Conservation (phyloP, 2,888 invertebrate species). For the Stenodera caucasica region DNA sequence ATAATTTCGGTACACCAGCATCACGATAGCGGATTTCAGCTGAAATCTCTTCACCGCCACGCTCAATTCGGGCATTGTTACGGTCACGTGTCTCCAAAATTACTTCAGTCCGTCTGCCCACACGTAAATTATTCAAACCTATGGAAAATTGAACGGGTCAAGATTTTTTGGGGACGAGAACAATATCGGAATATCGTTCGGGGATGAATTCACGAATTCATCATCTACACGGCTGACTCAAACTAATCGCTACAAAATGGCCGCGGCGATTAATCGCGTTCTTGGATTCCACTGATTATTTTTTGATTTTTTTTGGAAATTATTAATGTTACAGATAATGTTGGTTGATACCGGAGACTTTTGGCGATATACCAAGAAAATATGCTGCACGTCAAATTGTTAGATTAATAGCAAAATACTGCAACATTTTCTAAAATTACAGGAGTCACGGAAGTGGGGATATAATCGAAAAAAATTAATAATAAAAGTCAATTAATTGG, state of each 20-base stretch:
- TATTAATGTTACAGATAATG: not conserved
- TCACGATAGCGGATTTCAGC: slow-evolving; percentile 62
- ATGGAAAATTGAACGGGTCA: not conserved
- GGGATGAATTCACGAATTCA: too few relatives aligned
- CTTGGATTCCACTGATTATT: not conserved
- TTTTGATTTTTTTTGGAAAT: not conserved
- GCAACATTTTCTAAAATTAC: not conserved
- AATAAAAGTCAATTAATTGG: too few relatives aligned
- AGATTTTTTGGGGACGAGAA: too few relatives aligned
- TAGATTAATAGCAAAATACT: not conserved
- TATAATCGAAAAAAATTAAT: too few relatives aligned
- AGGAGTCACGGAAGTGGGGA: not conserved
- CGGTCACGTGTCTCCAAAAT: slow-evolving; percentile 65
- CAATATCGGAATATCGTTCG: too few relatives aligned
- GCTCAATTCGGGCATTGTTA: slow-evolving; percentile 65
- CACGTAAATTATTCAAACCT: slow-evolving; percentile 64
- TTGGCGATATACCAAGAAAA: not conserved
- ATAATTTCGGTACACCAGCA: slow-evolving; percentile 52
- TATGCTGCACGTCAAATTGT: not conserved
- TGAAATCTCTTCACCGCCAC: slow-evolving; percentile 66
- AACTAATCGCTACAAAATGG: too few relatives aligned
- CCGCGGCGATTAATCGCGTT: too few relatives aligned
- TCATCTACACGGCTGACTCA: too few relatives aligned
- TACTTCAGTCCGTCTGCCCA: slow-evolving; percentile 65
- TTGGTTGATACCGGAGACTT: not conserved